Base-by-base conservation (phyloP, 1,140 invertebrate species). In the Apolygus lucorum region DNA sequence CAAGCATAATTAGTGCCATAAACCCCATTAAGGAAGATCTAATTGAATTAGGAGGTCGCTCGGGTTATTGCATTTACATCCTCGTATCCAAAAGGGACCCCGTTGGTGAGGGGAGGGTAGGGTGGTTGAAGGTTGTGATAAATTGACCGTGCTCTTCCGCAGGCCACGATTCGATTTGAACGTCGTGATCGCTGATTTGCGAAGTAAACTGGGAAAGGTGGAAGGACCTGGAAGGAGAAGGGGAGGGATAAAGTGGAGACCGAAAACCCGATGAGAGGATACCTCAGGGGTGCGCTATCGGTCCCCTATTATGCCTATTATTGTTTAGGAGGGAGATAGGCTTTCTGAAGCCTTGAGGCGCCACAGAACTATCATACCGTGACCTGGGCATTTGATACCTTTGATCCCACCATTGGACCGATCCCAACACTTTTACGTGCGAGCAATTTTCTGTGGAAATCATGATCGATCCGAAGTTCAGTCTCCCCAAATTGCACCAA, bases 41-140 rank as follows among this genome's bases (percentile, higher is more conserved):
- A 66, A 66, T 66, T 21, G 64, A 66, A 66, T 66, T 66, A 66
- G 64, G 28, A 28, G 64, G 64, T 66, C 64, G 64, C 64, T 66
- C 21, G 26, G 28, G 64, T 66, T 66, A 66, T 66, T 66, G 64
- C 64, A 66, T 66, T 66, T 66, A 34, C 64, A 66, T 66, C 64
- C 64, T 59, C 54, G 8, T 11, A 24, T 59, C 13, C 54, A 59
- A 21, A 24, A 24, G 22, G 17, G 34, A 17, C 8, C 8, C 34
- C 17, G 34, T 11, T 24, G 54, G 54, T 22, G 54, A 22, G 54
- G 4, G 22, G 54, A 59, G 11, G 54, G 22, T 8, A 21, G 54
- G 27, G 24, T 21, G 29, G 27, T 26, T 34, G 64, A 17, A 66
- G 64, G 64, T 29, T 66, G 64, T 34, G 64, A 66, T 66, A 66